Evolutionary conservation across 2,113 vertebrate genomes (phyloP).

Genomic region (Prinia subflava): DNA sequence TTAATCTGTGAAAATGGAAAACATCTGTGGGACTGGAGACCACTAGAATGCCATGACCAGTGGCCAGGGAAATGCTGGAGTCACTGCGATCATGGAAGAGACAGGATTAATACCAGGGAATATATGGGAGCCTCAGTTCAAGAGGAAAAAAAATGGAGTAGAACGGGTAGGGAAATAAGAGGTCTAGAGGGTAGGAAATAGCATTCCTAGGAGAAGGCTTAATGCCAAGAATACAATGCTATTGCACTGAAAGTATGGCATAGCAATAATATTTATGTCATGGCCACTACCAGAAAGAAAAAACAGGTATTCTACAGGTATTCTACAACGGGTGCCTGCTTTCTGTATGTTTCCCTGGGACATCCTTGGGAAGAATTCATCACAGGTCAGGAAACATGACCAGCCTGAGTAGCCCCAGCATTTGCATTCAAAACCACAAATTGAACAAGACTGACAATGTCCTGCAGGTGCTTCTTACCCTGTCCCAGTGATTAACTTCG

Average conservation of each 20-base stretch:
- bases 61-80: background rate
- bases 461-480: background rate
- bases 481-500: background rate
- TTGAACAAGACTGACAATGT: rapidly evolving
- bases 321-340: background rate
- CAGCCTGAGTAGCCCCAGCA: background rate
- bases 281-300: background rate
- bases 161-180: background rate
- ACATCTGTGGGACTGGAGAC: background rate
- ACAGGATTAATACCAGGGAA: background rate
- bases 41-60: background rate
- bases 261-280: background rate
- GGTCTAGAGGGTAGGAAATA: background rate
- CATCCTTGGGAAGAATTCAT: background rate
- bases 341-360: background rate
- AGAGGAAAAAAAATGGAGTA: background rate
- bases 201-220: background rate
- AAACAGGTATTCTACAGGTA: background rate
- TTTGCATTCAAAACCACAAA: background rate
- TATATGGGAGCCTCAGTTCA: background rate
- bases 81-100: background rate
- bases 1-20: background rate
- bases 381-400: background rate
- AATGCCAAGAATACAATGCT: background rate
- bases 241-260: background rate